These are phyloP conservation scores for Illadopsis cleaveri DNA, from an alignment of 2,113 vertebrate species.

Conservation along the genomic window DNA sequence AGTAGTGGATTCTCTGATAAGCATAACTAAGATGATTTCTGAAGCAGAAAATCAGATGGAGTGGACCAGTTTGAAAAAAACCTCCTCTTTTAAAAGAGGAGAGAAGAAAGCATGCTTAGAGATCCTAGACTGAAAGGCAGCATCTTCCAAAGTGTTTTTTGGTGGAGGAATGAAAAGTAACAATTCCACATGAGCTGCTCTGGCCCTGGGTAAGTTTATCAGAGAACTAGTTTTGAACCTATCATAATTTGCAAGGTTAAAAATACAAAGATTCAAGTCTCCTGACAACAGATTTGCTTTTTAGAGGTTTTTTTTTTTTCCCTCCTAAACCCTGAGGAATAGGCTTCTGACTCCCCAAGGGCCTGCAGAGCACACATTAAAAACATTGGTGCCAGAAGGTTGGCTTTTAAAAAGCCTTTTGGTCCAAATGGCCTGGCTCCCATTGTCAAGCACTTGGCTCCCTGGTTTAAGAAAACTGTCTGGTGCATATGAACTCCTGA, in stretches of 20 bases:
- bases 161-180: background rate
- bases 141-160: background rate
- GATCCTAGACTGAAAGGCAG: background rate
- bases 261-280: background rate
- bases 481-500: slow-evolving; percentile 27
- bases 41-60: background rate
- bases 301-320: background rate
- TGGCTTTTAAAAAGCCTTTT: background rate
- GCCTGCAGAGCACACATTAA: background rate
- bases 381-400: background rate
- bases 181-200: background rate
- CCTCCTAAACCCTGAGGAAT: background rate
- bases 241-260: background rate
- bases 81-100: background rate
- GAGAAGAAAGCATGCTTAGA: background rate
- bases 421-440: background rate
- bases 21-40: background rate
- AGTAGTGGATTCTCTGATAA: background rate
- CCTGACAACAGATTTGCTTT: background rate
- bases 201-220: background rate
- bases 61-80: background rate
- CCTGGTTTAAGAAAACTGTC: background rate
- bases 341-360: background rate
- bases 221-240: background rate
- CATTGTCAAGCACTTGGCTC: slow-evolving; percentile 20